Evolutionary conservation across 2,888 invertebrate species (phyloP), one percentile per base, ranked within the genome.

Genomic region (Tillus elongatus): DNA sequence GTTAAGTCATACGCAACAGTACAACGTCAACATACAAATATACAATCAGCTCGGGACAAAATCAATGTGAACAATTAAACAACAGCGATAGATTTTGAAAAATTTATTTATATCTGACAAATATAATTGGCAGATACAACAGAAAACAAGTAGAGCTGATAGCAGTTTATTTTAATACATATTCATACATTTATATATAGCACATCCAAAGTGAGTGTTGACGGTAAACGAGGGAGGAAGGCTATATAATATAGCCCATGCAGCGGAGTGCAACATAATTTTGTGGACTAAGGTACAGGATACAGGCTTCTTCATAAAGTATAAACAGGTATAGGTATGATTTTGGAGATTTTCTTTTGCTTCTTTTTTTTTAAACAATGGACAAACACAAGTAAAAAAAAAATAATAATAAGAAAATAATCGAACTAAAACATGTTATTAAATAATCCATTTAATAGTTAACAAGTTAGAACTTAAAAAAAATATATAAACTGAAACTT

Each of bases 171-270:
- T 60, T 65, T 61, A 64, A 64, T 66, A 66, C 65, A 66, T 66
- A 65, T 66, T 65, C 64, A 65, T 66, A 66, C 66, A 66, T 65
- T 65, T 65, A 65, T 64, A 64, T 63, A 66, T 66, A 66, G 66
- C 64, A 66, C 65, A 66, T 66, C 64, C 66, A 66, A 65, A 64
- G 64, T 66, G 65, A 65, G 61, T 63, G 58, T 60, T 46, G 57
- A 59, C 56, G 60, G 61, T 62, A 62, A 63, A 62, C 54, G 59
- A 60, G 57, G 58, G 56, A 49, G 49, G 45, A 44, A 56, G 53
- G 53, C 48, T 46, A 48, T 43, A 44, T 32, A 54, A 46, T 47
- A 51, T n/a, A 57, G 58, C 58, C 60, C 63, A 63, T 64, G 63
- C 61, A 60, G 57, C 56, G 46, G 53, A 52, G 61, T 63, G 63